Evolutionary conservation across 2,113 vertebrate genomes (phyloP), one percentile per base, ranked within the genome.

Genomic region (Daboia siamensis): DNA sequence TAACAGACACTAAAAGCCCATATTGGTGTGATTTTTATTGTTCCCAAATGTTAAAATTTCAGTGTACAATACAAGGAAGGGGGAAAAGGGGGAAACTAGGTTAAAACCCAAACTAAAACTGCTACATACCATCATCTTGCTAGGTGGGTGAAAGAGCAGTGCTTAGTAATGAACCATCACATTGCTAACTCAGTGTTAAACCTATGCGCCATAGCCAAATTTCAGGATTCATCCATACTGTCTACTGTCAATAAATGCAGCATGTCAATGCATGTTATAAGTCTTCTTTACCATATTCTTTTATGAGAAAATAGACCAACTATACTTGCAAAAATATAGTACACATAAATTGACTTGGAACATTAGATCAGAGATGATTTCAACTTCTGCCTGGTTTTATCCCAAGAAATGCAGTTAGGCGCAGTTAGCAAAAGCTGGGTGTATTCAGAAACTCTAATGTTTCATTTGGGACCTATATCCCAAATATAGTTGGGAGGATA

Each of bases 1-100:
- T 93, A 93, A 2, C 92, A 4, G 91, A 93, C 88, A 91, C 57
- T 91, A 88, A 87, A 86, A 88, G 7, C 64, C 88, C 46, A 55
- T 26, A 91, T 56, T 92, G 57, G 3, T 88, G 13, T 0, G 0
- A 93, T 94, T 93, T 91, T n/a, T 44, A 48, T 92, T 8, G 9
- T 3, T 86, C 46, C 91, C 56, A 52, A 64, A 87, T 39, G 85
- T 87, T 91, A 59, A 91, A 91, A 61, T 91, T 64, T 91, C 56
- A 51, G 80, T 86, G 17, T 8, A 89, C 46, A 61, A 29, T 39
- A n/a, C 1, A 52, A n/a, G 46, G 61, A 80, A 8, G 26, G 48
- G 15, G 12, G 10, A 0, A 0, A 80, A 52, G 33, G 8, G 2
- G 46, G 9, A 1, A 56, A 0, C 1, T n/a, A 91, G 21, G 9